phyloP scores from a whole-genome alignment of 2,888 invertebrate genomes.

The Brachyptera risi region DNA sequence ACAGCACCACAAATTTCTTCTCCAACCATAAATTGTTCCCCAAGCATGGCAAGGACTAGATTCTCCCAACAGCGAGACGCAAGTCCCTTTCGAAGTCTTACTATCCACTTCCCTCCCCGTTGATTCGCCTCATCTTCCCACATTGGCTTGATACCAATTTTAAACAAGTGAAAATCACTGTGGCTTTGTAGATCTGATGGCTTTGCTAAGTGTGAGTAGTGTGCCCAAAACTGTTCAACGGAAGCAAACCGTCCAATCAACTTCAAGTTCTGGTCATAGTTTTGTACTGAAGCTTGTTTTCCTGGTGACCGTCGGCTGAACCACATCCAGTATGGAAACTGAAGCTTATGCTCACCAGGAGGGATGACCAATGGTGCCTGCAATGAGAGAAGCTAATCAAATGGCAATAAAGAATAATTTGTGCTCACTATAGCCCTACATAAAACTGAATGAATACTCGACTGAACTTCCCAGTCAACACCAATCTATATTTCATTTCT shows the following conservation, averaged over 20 bases:
- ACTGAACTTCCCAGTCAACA: too few species aligned
- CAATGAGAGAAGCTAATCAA: too few species aligned
- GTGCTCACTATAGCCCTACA: too few species aligned
- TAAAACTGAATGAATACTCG: too few species aligned
- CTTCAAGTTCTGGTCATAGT: conserved; percentile 76
- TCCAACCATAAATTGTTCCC: conserved; percentile 98
- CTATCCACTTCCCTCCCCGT: conserved; percentile 97
- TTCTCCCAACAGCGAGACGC: conserved; percentile 98
- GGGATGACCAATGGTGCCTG: conserved; percentile 67
- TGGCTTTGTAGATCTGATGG: conserved; percentile 87
- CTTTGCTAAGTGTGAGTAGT: conserved; percentile 87
- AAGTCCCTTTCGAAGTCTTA: conserved; percentile 88
- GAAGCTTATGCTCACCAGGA: conserved; percentile 84
- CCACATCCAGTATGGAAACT: conserved; percentile 94
- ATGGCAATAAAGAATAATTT: too few species aligned
- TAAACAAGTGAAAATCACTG: conserved; percentile 94
- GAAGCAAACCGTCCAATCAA: conserved; percentile 82
- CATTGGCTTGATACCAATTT: conserved; percentile 97
- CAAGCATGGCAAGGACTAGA: conserved; percentile 95
- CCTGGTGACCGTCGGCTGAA: conserved; percentile 62
- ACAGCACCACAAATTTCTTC: conserved; percentile 98
- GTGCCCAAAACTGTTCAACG: conserved; percentile 97
- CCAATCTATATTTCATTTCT: too few species aligned
- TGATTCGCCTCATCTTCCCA: conserved; percentile 98
- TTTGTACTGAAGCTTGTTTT: conserved; percentile 52